Evolutionary conservation across 1,140 invertebrate species (phyloP).

Genomic region (Ericerus pela): DNA sequence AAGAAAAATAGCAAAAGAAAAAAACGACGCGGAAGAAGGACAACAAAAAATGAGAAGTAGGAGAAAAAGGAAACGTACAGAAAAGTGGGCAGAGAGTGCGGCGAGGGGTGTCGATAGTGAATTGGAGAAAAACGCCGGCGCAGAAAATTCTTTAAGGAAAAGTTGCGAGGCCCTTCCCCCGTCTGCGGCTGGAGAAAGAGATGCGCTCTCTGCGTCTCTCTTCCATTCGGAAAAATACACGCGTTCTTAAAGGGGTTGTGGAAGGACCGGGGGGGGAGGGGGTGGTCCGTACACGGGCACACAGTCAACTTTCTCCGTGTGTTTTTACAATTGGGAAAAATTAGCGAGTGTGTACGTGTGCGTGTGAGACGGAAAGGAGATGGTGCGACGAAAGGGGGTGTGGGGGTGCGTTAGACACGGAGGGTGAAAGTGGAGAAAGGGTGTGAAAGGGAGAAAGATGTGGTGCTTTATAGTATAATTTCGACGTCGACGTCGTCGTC

Average conservation of each 20-base stretch:
- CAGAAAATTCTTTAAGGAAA: conserved; percentile 7
- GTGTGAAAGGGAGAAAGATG: conserved; percentile 3
- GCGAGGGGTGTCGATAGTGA: background rate
- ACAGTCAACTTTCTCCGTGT: too few relatives aligned
- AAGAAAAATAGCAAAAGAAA: background rate
- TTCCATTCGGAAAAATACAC: background rate
- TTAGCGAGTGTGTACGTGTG: too few relatives aligned
- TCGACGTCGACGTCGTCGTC: background rate
- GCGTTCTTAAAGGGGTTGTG: background rate
- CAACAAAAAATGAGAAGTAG: background rate
- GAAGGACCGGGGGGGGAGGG: background rate
- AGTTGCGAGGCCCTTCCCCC: too few relatives aligned
- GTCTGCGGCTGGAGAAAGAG: background rate
- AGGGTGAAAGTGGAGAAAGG: background rate
- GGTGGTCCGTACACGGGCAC: too few relatives aligned
- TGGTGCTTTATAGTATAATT: conserved; percentile 1
- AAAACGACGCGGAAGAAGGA: background rate
- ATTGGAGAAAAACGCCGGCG: conserved; percentile 9
- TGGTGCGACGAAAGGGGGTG: too few relatives aligned
- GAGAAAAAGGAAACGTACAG: background rate
- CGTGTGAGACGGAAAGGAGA: too few relatives aligned
- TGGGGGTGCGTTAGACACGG: too few relatives aligned
- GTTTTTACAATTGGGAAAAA: too few relatives aligned
- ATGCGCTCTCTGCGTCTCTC: too few relatives aligned
- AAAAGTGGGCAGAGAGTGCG: background rate